Percentiles rank a stretch among this genome's conserved stretches.
phyloP scores from a whole-genome alignment of 2,888 invertebrate genomes.

The Carcina quercana region DNA sequence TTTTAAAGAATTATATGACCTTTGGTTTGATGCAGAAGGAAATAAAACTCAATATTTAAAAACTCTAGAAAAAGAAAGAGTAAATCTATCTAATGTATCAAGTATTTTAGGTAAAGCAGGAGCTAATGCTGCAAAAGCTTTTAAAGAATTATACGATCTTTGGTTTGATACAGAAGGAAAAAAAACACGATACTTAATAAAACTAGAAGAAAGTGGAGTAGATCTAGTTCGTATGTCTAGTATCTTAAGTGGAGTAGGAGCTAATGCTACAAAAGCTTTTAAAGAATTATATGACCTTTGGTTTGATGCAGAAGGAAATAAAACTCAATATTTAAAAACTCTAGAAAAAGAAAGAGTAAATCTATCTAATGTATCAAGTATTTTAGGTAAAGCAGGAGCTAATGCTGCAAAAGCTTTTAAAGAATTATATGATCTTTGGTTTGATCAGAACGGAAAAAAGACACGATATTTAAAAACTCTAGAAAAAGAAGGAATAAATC shows the following conservation, averaged over 20 bases:
- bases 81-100: not conserved
- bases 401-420: not conserved
- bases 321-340: constrained; percentile 17
- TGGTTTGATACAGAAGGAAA: not conserved
- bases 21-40: no score
- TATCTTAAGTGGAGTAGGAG: not conserved
- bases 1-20: no score
- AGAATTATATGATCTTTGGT: not conserved
- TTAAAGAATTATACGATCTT: not conserved
- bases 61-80: no score
- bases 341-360: no score
- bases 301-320: constrained; percentile 24
- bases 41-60: no score
- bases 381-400: not conserved
- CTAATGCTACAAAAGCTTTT: constrained; percentile 21
- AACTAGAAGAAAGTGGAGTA: no score
- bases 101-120: not conserved
- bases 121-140: not conserved
- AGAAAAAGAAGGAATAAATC: not conserved
- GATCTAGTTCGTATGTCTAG: not conserved
- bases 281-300: constrained; percentile 27
- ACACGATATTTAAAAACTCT: not conserved
- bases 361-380: not conserved
- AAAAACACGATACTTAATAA: not conserved
- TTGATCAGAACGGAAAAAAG: not conserved